Conservation (phyloP, 2,797 vertebrate genomes). For the Agapornis canus region DNA sequence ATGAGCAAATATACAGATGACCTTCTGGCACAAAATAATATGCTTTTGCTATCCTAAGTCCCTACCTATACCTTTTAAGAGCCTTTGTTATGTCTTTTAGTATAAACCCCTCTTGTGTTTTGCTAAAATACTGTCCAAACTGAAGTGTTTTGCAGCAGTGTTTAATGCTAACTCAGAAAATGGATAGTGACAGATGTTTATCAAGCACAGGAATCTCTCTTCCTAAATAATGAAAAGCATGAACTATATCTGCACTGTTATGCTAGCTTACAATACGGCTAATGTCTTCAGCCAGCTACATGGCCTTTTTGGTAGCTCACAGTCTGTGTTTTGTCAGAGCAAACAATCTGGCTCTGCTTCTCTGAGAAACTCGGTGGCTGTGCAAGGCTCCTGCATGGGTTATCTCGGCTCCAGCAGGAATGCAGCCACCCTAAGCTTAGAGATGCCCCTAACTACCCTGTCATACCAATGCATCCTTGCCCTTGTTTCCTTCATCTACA, state of each 20-base stretch:
- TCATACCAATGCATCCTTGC: not conserved
- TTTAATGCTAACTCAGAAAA: not conserved
- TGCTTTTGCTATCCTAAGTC: not conserved
- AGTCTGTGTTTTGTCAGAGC: not conserved
- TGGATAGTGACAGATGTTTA: not conserved
- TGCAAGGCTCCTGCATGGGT: not conserved
- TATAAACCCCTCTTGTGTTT: not conserved
- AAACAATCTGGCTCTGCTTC: not conserved
- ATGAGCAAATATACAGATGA: not conserved
- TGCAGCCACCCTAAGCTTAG: not conserved
- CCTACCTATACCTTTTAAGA: not conserved
- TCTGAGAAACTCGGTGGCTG: not conserved
- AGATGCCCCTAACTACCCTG: not conserved
- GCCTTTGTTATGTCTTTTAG: not conserved
- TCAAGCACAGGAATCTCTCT: not conserved
- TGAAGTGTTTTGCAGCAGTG: not conserved
- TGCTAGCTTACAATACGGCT: not conserved
- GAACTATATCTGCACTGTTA: not conserved
- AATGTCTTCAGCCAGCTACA: not conserved
- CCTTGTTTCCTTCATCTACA: not conserved
- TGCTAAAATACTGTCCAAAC: not conserved
- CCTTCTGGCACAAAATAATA: not conserved
- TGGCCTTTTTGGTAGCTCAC: accelerated
- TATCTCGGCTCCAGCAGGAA: not conserved
- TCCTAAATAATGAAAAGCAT: not conserved